Conservation (phyloP, 2,113 vertebrate genomes). For the Callionymus lyra region DNA sequence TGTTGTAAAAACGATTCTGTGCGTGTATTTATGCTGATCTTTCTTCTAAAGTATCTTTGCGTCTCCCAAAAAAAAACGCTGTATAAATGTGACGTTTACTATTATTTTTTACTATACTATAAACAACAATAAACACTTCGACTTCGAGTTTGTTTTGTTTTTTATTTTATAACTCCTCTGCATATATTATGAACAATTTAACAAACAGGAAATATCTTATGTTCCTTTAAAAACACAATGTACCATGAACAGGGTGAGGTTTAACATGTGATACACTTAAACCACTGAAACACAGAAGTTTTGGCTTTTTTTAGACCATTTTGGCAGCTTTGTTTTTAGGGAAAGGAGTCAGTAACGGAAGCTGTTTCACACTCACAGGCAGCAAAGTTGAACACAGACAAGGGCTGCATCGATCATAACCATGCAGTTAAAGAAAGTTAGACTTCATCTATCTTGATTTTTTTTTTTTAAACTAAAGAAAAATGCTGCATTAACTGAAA, state of each 20-base stretch:
- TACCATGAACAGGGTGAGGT: constrained; percentile 56
- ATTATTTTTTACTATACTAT: no score
- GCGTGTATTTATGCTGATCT: no score
- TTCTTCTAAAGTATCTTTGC: no score
- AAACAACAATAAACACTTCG: no score
- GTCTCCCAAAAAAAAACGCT: no score
- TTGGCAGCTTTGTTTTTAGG: constrained; percentile 55
- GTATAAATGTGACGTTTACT: no score
- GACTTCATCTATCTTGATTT: no score
- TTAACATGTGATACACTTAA: constrained; percentile 59
- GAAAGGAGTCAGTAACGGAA: constrained; percentile 33
- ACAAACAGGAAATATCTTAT: constrained; percentile 43
- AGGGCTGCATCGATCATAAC: constrained; percentile 11
- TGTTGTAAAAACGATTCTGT: no score
- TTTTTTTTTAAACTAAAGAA: neutral
- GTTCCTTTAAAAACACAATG: constrained; percentile 52
- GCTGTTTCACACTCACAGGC: constrained; percentile 30
- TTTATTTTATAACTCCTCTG: constrained; percentile 51
- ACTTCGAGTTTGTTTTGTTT: no score
- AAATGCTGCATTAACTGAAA: constrained; percentile 8
- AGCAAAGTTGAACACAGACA: constrained; percentile 14
- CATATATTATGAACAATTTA: constrained; percentile 54
- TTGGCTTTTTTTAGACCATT: constrained; percentile 56
- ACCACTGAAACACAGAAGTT: constrained; percentile 48
- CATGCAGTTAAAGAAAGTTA: constrained; percentile 25